These are phyloP conservation scores for Copidosoma floridanum DNA, from an alignment of 1,140 invertebrate genomes.

Conservation along the genomic window DNA sequence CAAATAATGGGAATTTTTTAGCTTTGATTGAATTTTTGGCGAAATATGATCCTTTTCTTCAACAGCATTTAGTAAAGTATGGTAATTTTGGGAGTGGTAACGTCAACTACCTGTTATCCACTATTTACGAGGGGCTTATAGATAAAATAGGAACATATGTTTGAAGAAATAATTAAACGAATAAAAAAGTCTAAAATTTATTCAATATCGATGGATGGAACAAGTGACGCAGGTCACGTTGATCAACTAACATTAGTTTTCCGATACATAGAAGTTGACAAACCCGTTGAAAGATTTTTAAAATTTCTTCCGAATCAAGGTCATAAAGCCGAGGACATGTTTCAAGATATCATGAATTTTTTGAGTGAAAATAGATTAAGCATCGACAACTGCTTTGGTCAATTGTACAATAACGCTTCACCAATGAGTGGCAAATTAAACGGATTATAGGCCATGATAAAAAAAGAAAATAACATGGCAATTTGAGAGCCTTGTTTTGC, in stretches of 20 bases:
- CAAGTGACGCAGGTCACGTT: not conserved
- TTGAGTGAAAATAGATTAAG: not conserved
- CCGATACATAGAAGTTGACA: not conserved
- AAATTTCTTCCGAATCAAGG: conserved; percentile 1
- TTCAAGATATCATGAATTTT: not conserved
- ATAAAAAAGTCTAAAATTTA: not conserved
- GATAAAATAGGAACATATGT: not conserved
- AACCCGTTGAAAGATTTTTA: not conserved
- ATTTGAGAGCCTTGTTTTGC: conserved; percentile 20
- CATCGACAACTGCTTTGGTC: conserved; percentile 7
- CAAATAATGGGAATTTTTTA: not conserved
- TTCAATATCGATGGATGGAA: not conserved
- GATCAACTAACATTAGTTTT: not conserved
- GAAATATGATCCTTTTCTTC: not conserved
- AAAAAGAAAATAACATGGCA: conserved; percentile 23
- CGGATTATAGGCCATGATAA: conserved; percentile 19
- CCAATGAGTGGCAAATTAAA: conserved; percentile 32
- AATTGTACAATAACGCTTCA: conserved; percentile 34
- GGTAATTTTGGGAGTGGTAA: not conserved
- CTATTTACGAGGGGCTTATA: not conserved
- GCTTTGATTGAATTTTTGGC: not conserved
- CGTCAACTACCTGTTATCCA: not conserved
- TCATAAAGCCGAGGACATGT: not conserved
- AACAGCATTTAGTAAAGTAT: not conserved
- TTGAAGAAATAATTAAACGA: not conserved